phyloP scores from a whole-genome alignment of 2,113 vertebrate genomes.

The Thunnus maccoyii region DNA sequence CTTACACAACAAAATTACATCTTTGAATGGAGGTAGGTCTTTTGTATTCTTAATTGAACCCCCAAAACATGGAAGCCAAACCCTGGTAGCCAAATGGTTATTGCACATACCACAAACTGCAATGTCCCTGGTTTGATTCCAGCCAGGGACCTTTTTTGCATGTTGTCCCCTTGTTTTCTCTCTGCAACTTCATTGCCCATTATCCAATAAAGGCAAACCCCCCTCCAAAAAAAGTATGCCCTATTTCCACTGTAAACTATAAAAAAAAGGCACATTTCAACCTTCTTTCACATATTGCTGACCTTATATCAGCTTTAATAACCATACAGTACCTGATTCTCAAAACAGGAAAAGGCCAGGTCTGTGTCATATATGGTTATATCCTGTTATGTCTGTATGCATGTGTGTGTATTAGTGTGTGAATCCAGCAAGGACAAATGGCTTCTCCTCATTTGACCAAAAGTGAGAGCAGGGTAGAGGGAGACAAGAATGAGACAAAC shows the following conservation, averaged over 20 bases:
- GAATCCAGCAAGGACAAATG: neutral
- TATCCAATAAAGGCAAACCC: no score
- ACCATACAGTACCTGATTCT: neutral
- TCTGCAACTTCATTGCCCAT: no score
- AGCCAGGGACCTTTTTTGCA: no score
- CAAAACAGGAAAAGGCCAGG: conserved; percentile 2
- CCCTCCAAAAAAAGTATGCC: no score
- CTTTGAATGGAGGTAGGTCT: no score
- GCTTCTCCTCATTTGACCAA: conserved; percentile 28
- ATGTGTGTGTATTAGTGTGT: neutral
- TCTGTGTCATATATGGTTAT: neutral
- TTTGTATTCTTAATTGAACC: no score
- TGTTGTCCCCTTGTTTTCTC: no score
- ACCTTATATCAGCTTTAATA: conserved; percentile 3
- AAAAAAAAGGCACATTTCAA: neutral
- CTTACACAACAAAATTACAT: no score
- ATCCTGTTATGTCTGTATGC: conserved; percentile 14
- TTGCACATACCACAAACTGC: no score
- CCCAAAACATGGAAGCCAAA: no score
- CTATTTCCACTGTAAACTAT: neutral
- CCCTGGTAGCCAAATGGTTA: no score
- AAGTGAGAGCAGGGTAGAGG: conserved; percentile 24
- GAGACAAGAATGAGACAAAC: conserved; percentile 55
- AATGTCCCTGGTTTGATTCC: no score
- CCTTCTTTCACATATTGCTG: neutral